phyloP scores from a whole-genome alignment of 92 coral and sea anemone species.

The Paramuricea clavata region DNA sequence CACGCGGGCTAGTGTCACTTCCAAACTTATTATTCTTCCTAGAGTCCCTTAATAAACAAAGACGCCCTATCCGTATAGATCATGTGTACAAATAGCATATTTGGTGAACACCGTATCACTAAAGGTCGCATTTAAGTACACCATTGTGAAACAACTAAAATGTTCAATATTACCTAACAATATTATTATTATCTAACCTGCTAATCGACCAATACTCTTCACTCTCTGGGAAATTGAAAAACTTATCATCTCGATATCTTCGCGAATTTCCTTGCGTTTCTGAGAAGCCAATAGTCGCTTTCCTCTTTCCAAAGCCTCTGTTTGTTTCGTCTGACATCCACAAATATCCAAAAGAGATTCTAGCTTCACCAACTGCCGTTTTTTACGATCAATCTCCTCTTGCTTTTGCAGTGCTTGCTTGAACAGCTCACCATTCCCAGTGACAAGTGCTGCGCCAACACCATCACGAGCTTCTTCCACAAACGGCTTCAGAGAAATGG shows the following conservation, averaged over 20 bases:
- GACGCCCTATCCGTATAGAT: no score
- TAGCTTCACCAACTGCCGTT: slow-evolving; percentile 15
- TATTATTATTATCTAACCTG: slow-evolving; percentile 17
- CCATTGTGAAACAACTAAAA: slow-evolving; percentile 7
- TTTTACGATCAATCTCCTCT: slow-evolving; percentile 14
- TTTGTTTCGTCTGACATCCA: neutral
- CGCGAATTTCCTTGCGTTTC: slow-evolving; percentile 21
- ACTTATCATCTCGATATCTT: slow-evolving; percentile 16
- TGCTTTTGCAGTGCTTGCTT: slow-evolving; percentile 24
- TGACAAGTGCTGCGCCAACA: slow-evolving; percentile 12
- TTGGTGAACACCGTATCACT: no score
- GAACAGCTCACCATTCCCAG: slow-evolving; percentile 42
- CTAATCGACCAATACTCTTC: slow-evolving; percentile 32
- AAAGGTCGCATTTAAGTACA: neutral
- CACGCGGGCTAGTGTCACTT: no score
- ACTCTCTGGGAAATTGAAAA: slow-evolving; percentile 16
- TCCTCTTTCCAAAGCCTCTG: slow-evolving; percentile 25
- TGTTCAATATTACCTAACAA: neutral
- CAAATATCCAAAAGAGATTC: slow-evolving; percentile 11
- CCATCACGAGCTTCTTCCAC: slow-evolving; percentile 44
- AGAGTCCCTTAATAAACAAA: no score
- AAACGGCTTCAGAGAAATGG: slow-evolving; percentile 32
- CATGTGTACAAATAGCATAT: no score
- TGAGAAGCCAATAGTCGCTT: neutral
- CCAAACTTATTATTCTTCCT: no score